Percentiles rank a stretch among this genome's conserved stretches.
Conservation (phyloP, 2,888 invertebrate species). For the Caenorhabditis doughertyi region DNA sequence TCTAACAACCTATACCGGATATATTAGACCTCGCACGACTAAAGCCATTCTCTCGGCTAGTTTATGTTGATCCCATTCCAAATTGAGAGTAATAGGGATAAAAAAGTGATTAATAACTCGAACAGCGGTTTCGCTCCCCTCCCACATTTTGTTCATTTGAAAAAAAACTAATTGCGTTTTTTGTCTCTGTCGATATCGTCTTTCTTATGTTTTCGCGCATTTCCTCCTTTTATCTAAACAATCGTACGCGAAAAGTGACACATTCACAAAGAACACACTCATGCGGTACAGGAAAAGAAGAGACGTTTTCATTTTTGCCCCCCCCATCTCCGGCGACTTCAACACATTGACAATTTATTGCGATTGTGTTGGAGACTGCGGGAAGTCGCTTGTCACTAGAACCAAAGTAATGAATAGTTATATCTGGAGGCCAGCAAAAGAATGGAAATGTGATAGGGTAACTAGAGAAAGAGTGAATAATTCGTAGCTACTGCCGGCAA, state of each 20-base stretch:
- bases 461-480: conserved; percentile 30
- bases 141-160: neutral
- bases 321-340: conserved; percentile 34
- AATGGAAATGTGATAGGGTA: conserved; percentile 49
- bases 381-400: conserved; percentile 40
- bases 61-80: conserved; percentile 38
- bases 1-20: no score
- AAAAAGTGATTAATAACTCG: neutral
- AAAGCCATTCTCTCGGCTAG: neutral
- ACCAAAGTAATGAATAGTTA: conserved; percentile 48
- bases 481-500: conserved; percentile 15
- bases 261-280: conserved; percentile 44
- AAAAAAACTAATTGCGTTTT: neutral
- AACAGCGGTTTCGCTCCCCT: neutral
- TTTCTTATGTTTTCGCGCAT: conserved; percentile 3
- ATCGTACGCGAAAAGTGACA: conserved; percentile 26
- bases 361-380: conserved; percentile 45
- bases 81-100: conserved; percentile 53
- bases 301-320: conserved; percentile 39
- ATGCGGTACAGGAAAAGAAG: conserved; percentile 15
- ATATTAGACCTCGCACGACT: no score
- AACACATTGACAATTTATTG: conserved; percentile 53
- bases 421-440: conserved; percentile 8
- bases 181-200: neutral
- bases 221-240: conserved; percentile 15